phyloP scores from a whole-genome alignment of 2,113 vertebrate genomes.

The Psilopogon haemacephalus region DNA sequence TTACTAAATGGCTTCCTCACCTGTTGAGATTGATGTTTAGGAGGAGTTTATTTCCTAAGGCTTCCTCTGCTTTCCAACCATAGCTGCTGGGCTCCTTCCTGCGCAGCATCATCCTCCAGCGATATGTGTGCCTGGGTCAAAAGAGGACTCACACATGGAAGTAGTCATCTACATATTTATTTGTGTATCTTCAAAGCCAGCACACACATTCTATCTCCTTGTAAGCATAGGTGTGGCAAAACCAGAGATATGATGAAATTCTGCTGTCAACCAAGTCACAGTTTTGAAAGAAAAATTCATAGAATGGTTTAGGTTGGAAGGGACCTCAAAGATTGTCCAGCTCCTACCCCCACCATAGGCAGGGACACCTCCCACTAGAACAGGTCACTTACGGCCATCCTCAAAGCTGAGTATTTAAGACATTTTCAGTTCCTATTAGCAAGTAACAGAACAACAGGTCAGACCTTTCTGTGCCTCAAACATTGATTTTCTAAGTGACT shows the following conservation, averaged over 20 bases:
- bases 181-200: neutral
- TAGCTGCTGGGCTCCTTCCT: neutral
- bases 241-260: neutral
- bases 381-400: too few relatives aligned
- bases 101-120: neutral
- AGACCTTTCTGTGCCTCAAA: slow-evolving; percentile 45
- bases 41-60: neutral
- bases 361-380: too few relatives aligned
- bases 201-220: neutral
- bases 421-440: too few relatives aligned
- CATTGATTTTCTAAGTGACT: slow-evolving; percentile 56
- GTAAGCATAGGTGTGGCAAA: neutral
- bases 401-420: too few relatives aligned
- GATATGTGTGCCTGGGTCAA: rapidly evolving
- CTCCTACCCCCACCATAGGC: too few relatives aligned
- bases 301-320: too few relatives aligned
- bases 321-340: too few relatives aligned
- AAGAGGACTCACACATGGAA: neutral
- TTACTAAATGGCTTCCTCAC: neutral
- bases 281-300: neutral
- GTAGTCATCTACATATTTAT: neutral
- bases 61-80: neutral
- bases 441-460: too few relatives aligned
- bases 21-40: neutral
- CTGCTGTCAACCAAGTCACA: neutral